phyloP scores from a whole-genome alignment of 2,797 vertebrate species.

The Chromobotia macracanthus region DNA sequence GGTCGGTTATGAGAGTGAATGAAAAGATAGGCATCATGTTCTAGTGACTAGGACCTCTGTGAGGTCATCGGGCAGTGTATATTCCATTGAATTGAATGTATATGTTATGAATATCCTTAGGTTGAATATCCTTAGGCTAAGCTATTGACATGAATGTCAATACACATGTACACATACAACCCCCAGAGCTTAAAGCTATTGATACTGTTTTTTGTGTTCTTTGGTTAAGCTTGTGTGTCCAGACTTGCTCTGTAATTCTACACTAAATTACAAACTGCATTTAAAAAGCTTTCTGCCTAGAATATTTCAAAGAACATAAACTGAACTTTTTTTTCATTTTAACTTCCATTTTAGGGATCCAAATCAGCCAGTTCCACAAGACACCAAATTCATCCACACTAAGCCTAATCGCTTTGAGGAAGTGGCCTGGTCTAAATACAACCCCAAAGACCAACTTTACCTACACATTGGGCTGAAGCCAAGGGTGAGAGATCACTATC shows the following conservation, averaged over 20 bases:
- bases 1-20: neutral
- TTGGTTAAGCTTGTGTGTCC: slow-evolving; percentile 16
- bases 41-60: neutral
- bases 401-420: slow-evolving; percentile 97
- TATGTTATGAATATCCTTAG: neutral
- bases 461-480: slow-evolving; percentile 95
- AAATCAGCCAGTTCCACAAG: slow-evolving; percentile 94
- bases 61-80: neutral
- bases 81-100: neutral
- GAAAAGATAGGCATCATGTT: too few relatives aligned
- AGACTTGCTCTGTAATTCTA: too few relatives aligned
- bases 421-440: slow-evolving; percentile 97
- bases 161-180: neutral
- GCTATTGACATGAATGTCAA: neutral
- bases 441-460: slow-evolving; percentile 95
- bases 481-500: slow-evolving; percentile 90
- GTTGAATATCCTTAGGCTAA: neutral
- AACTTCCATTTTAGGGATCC: slow-evolving; percentile 81
- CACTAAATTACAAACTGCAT: neutral
- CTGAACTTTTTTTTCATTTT: neutral
- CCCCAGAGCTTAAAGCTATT: neutral
- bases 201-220: neutral
- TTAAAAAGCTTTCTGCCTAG: neutral
- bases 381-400: slow-evolving; percentile 97
- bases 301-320: neutral